phyloP scores from a whole-genome alignment of 1,140 invertebrate genomes.

The Helicoverpa armigera region DNA sequence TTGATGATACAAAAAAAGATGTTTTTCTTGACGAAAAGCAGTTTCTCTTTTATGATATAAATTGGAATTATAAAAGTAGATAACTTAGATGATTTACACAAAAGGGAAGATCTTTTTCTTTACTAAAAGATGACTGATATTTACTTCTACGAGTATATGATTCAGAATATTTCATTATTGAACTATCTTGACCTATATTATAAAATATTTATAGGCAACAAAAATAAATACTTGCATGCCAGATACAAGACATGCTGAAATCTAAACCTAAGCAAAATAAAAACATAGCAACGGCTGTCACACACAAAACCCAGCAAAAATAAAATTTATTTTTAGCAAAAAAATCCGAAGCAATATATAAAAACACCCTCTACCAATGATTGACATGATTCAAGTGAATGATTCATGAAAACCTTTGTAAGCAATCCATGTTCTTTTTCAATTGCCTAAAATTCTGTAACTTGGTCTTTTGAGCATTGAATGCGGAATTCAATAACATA shows the following conservation, averaged over 20 bases:
- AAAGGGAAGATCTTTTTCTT: too few relatives aligned
- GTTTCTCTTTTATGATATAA: too few relatives aligned
- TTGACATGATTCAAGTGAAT: background rate
- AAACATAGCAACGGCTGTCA: conserved; percentile 39
- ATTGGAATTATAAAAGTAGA: background rate
- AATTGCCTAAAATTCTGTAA: too few relatives aligned
- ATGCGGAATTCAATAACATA: too few relatives aligned
- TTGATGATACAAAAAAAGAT: too few relatives aligned
- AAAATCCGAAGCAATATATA: background rate
- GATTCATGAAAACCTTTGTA: too few relatives aligned
- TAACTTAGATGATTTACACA: background rate
- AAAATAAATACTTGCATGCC: conserved; percentile 37
- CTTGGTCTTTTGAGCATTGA: too few relatives aligned
- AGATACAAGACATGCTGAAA: conserved; percentile 35
- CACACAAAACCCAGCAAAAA: conserved; percentile 36
- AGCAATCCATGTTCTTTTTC: too few relatives aligned
- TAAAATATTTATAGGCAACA: background rate
- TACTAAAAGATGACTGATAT: too few relatives aligned
- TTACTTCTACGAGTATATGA: too few relatives aligned
- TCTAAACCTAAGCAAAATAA: conserved; percentile 1
- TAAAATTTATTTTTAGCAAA: background rate
- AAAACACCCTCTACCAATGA: conserved; percentile 18
- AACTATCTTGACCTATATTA: background rate
- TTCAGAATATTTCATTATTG: background rate
- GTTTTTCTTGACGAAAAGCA: too few relatives aligned